Percentiles rank a stretch among this genome's conserved stretches.
These are phyloP conservation scores for Rhagonycha lutea DNA, from an alignment of 2,888 invertebrate species.

Conservation along the genomic window DNA sequence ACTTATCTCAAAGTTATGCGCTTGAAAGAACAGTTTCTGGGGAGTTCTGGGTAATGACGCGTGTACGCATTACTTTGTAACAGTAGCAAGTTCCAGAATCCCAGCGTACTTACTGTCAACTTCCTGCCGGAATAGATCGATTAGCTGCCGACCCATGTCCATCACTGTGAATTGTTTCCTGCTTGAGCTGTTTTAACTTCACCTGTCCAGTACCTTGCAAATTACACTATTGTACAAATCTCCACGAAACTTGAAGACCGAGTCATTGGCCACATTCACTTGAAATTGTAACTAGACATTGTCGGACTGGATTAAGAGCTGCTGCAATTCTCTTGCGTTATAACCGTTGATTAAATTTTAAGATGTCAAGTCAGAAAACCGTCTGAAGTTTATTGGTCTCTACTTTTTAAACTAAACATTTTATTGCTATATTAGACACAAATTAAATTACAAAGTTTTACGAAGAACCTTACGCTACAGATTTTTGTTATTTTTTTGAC, in stretches of 20 bases:
- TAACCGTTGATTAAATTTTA: background rate
- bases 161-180: slow-evolving; percentile 25
- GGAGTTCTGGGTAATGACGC: slow-evolving; percentile 32
- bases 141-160: slow-evolving; percentile 32
- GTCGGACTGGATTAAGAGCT: background rate
- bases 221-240: slow-evolving; percentile 21
- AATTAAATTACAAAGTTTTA: background rate
- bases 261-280: slow-evolving; percentile 7
- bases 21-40: slow-evolving; percentile 12
- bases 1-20: slow-evolving; percentile 26
- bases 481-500: background rate
- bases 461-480: background rate
- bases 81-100: slow-evolving; percentile 18
- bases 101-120: slow-evolving; percentile 21
- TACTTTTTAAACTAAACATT: background rate
- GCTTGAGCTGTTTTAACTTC: slow-evolving; percentile 22
- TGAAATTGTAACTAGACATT: background rate
- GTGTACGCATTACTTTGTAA: slow-evolving; percentile 29
- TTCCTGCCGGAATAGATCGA: slow-evolving; percentile 27
- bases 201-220: slow-evolving; percentile 26
- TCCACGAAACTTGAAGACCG: slow-evolving; percentile 7
- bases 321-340: background rate
- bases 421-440: background rate
- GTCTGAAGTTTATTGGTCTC: background rate
- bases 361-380: background rate